Base-by-base conservation (phyloP, 2,113 vertebrate species). In the Ceyx melanurus region DNA sequence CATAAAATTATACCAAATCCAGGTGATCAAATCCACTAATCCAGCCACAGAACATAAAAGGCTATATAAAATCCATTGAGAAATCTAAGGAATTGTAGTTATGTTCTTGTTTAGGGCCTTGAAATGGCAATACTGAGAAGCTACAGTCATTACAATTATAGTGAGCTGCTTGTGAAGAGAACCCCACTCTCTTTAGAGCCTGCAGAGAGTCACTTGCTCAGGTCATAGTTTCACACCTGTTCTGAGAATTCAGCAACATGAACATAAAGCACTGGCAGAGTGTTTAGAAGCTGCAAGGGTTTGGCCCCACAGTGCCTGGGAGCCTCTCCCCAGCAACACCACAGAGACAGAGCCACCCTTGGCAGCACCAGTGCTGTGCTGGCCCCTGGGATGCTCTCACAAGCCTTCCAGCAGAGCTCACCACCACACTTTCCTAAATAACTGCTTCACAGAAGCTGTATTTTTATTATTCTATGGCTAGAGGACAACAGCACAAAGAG, bases 281-380 rank as follows among this genome's bases (percentile, higher is more conserved):
- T 50, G 10, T 64, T 60, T 51, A n/a, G 60, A 56, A 91, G 67
- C 53, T 3, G 1, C 48, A 43, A 18, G 17, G 21, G 22, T 46
- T 82, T 23, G 11, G 15, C 29, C 11, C 25, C 21, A 7, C 4
- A 6, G 35, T 0, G 0, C 35, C 29, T 40, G 37, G 15, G 26
- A 82, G 43, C 31, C 11, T 80, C 17, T 66, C 31, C 29, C 19
- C 10, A 40, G 2, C 33, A 35, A 46, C 45, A 68, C 72, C 5
- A 0, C 0, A 2, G 35, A 22, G 45, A 76, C 68, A 4, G 15
- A 22, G 42, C 48, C 3, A 20, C 15, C 15, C 31, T 25, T 57
- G 71, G 37, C 42, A 62, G 15, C 56, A 35, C 20, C 4, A 8
- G n/a, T 28, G 53, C 37, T 10, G 43, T 66, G 66, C 61, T 79